phyloP scores from a whole-genome alignment of 1,140 invertebrate species.

The Lordiphosa mommai region DNA sequence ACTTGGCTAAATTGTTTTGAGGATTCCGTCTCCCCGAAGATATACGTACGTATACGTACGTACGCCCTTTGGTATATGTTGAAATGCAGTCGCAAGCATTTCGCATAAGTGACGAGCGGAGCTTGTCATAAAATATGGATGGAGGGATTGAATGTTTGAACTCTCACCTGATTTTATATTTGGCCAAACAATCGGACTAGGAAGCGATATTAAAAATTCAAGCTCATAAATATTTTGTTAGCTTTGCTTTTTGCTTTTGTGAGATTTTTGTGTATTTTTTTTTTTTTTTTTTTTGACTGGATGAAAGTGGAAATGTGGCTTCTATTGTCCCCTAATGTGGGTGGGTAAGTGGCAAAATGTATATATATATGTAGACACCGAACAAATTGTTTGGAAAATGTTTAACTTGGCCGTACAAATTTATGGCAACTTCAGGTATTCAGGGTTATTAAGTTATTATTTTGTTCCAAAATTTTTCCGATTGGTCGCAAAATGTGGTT shows the following conservation, averaged over 20 bases:
- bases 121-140: slow-evolving; percentile 12
- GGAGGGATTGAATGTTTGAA: slow-evolving; percentile 8
- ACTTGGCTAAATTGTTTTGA: slow-evolving; percentile 41
- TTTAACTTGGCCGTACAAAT: no score
- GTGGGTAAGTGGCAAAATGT: not conserved
- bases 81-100: slow-evolving; percentile 25
- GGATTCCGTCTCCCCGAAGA: slow-evolving; percentile 40
- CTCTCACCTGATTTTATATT: slow-evolving; percentile 8
- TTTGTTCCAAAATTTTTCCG: no score
- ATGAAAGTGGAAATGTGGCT: not conserved
- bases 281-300: not conserved
- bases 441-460: no score
- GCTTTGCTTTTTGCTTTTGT: not conserved
- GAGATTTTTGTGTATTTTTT: no score
- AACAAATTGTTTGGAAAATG: not conserved
- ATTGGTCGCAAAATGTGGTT: no score
- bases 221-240: not conserved
- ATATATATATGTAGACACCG: not conserved
- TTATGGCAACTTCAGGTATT: no score
- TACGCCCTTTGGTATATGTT: slow-evolving; percentile 33
- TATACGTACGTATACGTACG: slow-evolving; percentile 38
- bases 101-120: slow-evolving; percentile 15
- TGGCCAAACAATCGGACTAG: slow-evolving; percentile 4
- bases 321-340: not conserved
- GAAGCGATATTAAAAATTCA: slow-evolving; percentile 1